Percentiles rank a stretch among this genome's conserved stretches.
phyloP scores from a whole-genome alignment of 2,888 invertebrate genomes.

The Galerucella calmariensis region DNA sequence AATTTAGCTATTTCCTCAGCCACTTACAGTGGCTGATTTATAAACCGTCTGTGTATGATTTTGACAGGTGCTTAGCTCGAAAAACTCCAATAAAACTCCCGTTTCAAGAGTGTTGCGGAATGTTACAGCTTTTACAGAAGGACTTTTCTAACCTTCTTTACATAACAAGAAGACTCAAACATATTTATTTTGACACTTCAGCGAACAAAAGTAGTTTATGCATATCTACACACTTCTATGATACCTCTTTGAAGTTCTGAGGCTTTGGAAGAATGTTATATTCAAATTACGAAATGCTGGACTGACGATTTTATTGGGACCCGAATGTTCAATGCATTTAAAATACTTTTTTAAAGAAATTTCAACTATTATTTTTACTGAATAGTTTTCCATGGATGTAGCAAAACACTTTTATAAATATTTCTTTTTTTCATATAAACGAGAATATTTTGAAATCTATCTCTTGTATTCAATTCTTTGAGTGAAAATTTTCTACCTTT shows the following conservation, averaged over 20 bases:
- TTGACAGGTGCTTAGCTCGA: no score
- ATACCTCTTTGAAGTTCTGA: neutral
- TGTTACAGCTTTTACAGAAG: no score
- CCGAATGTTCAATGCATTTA: neutral
- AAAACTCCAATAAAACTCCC: no score
- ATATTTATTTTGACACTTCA: neutral
- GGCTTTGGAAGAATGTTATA: neutral
- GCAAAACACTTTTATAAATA: neutral
- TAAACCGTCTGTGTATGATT: no score
- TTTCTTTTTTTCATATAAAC: neutral
- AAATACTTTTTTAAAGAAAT: neutral
- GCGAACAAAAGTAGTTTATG: neutral
- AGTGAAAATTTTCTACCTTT: slow-evolving; percentile 6
- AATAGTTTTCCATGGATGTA: neutral
- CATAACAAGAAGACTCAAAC: no score
- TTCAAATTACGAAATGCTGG: neutral
- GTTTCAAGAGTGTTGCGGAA: no score
- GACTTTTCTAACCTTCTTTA: no score
- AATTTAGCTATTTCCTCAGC: no score
- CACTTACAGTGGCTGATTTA: no score
- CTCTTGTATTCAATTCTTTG: neutral
- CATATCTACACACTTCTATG: neutral
- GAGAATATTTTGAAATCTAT: neutral
- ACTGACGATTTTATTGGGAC: neutral
- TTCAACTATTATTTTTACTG: neutral